Conservation (phyloP, 2,113 vertebrate species). For the Macroglossus sobrinus region DNA sequence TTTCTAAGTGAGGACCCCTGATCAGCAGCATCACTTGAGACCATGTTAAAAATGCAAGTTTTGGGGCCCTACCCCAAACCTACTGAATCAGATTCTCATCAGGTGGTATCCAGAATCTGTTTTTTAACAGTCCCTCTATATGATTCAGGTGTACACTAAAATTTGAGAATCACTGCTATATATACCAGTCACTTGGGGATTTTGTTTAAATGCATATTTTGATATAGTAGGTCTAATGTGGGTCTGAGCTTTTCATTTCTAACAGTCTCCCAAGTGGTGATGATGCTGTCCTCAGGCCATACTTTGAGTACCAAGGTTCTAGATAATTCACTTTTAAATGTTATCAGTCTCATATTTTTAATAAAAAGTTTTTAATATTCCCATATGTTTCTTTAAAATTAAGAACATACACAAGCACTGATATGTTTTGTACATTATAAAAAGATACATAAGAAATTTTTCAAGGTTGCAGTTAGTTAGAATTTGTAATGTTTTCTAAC, state of each 20-base stretch:
- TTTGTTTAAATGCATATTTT: constrained; percentile 4
- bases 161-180: neutral
- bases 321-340: neutral
- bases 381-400: neutral
- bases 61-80: neutral
- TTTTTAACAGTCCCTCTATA: neutral
- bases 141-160: neutral
- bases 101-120: neutral
- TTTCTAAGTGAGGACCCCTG: neutral
- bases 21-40: neutral
- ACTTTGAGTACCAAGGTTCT: neutral
- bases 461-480: neutral
- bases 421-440: neutral
- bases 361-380: neutral
- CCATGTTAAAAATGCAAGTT: neutral
- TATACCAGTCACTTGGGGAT: neutral
- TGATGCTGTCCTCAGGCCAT: neutral
- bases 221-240: neutral
- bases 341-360: neutral
- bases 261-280: neutral
- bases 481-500: neutral
- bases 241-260: neutral
- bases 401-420: neutral
- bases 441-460: neutral
- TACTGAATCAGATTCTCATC: neutral